Conservation (phyloP, 2,888 invertebrate species). For the Thyatira batis region DNA sequence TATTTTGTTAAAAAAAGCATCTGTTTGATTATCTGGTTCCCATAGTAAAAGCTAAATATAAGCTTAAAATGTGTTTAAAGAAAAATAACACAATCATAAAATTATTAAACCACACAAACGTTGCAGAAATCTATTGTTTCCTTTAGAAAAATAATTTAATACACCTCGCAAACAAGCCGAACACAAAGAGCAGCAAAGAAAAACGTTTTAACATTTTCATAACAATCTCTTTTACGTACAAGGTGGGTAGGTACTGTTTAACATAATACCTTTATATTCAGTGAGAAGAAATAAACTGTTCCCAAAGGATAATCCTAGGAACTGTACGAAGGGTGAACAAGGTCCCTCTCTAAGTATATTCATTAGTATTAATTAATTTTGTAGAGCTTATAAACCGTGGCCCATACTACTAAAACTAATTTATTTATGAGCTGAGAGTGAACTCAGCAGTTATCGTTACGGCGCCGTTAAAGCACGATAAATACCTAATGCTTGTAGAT, state of each 20-base stretch:
- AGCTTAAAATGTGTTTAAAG: too few species aligned
- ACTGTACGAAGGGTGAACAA: conserved; percentile 7
- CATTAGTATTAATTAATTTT: conserved; percentile 59
- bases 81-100: not conserved
- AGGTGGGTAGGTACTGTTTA: conserved; percentile 28
- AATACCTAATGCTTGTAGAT: conserved; percentile 13
- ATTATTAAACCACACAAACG: not conserved
- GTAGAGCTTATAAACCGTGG: conserved; percentile 37
- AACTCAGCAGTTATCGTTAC: conserved; percentile 39
- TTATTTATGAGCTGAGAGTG: conserved; percentile 42
- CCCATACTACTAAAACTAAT: conserved; percentile 20
- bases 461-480: conserved; percentile 18
- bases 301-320: conserved; percentile 38
- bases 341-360: conserved; percentile 40
- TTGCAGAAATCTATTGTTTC: not conserved
- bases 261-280: conserved; percentile 45
- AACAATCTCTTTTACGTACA: conserved; percentile 28
- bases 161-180: conserved; percentile 18
- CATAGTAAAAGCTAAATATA: not conserved
- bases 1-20: too few species aligned
- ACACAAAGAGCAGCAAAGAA: conserved; percentile 12
- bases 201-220: conserved; percentile 26
- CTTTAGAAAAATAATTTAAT: conserved; percentile 26
- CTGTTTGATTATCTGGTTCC: too few species aligned
- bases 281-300: conserved; percentile 51